Evolutionary conservation across 2,888 invertebrate genomes (phyloP).

Genomic region (Magallana nippona): DNA sequence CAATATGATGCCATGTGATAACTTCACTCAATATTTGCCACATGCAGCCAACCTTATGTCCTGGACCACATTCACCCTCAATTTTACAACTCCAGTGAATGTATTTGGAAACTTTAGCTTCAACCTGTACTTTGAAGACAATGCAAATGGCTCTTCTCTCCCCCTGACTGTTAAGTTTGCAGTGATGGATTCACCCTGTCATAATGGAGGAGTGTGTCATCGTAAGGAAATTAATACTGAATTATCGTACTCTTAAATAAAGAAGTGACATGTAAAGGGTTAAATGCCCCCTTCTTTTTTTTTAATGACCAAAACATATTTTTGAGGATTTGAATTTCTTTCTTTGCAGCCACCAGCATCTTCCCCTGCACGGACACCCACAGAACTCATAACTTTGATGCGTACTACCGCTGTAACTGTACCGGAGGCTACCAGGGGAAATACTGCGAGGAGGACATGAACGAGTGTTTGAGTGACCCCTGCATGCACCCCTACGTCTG

Average conservation of each 20-base stretch:
- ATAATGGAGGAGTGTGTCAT: constrained; percentile 51
- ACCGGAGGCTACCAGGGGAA: constrained; percentile 19
- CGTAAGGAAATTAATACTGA: constrained; percentile 39
- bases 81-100: neutral
- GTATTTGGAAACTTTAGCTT: constrained; percentile 16
- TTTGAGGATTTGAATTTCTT: neutral
- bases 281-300: no score
- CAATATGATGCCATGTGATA: constrained; percentile 42
- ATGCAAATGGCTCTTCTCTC: constrained; percentile 40
- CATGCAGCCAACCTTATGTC: constrained; percentile 24
- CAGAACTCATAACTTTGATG: constrained; percentile 38
- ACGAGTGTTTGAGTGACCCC: constrained; percentile 36
- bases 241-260: no score
- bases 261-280: no score
- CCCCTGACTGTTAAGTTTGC: constrained; percentile 51
- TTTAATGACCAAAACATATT: neutral
- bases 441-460: constrained; percentile 33
- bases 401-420: constrained; percentile 36
- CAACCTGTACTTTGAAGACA: constrained; percentile 17
- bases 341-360: constrained; percentile 5
- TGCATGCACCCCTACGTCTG: constrained; percentile 35
- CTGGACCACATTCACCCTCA: constrained; percentile 12
- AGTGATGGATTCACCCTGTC: constrained; percentile 55
- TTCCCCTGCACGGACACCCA: constrained; percentile 41
- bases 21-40: constrained; percentile 7